Conservation (phyloP, 1,140 invertebrate species). For the Drosophila eugracilis region DNA sequence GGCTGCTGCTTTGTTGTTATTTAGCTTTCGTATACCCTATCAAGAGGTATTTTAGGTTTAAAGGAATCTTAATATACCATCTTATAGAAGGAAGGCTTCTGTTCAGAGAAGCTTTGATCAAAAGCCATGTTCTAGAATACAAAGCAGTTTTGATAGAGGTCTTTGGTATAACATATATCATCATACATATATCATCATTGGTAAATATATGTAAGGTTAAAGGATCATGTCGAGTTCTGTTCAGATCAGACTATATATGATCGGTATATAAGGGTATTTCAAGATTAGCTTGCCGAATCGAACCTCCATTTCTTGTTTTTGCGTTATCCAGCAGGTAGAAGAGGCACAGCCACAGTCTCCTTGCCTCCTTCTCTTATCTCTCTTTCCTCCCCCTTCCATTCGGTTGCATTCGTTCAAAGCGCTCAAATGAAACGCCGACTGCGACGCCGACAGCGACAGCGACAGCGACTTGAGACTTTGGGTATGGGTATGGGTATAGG, state of each 20-base stretch:
- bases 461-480: conserved; percentile 2
- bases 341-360: conserved; percentile 12
- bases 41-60: not conserved
- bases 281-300: not conserved
- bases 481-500: conserved; percentile 1
- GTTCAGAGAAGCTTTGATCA: no score
- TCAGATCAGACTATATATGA: no score
- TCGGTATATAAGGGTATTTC: not conserved
- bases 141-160: no score
- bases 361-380: conserved; percentile 13
- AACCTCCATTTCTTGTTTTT: conserved; percentile 6
- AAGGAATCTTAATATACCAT: no score
- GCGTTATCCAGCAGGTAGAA: conserved; percentile 30
- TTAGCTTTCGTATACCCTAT: conserved; percentile 7
- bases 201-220: not conserved
- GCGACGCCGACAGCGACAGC: conserved; percentile 17
- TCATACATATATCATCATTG: not conserved
- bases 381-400: conserved; percentile 8
- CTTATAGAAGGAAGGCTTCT: no score
- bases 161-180: no score
- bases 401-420: conserved; percentile 28
- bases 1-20: conserved; percentile 34
- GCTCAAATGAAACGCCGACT: conserved; percentile 18
- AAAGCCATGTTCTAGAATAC: no score
- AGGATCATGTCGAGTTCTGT: not conserved